Evolutionary conservation across 2,113 vertebrate species (phyloP), one percentile per base, ranked within the genome.

Genomic region (Cnemophilus loriae): DNA sequence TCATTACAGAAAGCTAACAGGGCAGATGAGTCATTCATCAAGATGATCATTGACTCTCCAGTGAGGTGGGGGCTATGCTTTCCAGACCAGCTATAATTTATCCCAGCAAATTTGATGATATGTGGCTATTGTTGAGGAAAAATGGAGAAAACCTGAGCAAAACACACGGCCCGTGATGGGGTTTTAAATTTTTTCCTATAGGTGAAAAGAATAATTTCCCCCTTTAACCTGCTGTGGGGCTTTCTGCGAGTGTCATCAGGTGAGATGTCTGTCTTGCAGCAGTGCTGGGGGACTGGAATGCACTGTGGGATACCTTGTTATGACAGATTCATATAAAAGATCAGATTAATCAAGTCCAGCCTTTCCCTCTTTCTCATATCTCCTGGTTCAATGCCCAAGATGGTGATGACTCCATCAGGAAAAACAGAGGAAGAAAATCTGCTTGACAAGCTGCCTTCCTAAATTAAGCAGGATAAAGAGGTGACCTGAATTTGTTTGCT

Each of bases 401-500:
- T 32, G 30, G 53, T 67, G 46, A 53, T 21, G 41, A 89, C 76
- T 79, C 53, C 77, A 84, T 49, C 8, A 87, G 61, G 52, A 91
- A 84, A 84, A 87, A 52, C 22, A 42, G 32, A 92, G 26, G 37
- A 87, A 35, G 30, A 87, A 91, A 83, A 73, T 65, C 39, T 85
- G 11, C 71, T 91, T 94, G 63, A 83, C 86, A 35, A 63, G 37
- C 41, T 93, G 82, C 59, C 67, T 88, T 63, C 87, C 59, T 88
- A 90, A 93, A 93, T 89, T 69, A 94, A 74, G 63, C 1, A 1
- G 12, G 49, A 92, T 95, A 89, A 95, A 89, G 60, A 71, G 52
- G 56, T 82, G 91, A 95, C 86, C 94, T 95, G 94, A 92, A 96
- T 97, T 97, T 95, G 59, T 93, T 95, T 94, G 67, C 67, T 91